Percentiles rank a stretch among this genome's conserved stretches.
These are phyloP conservation scores for Amblyjoppa fuscipennis DNA, from an alignment of 2,888 invertebrate genomes.

Conservation along the genomic window DNA sequence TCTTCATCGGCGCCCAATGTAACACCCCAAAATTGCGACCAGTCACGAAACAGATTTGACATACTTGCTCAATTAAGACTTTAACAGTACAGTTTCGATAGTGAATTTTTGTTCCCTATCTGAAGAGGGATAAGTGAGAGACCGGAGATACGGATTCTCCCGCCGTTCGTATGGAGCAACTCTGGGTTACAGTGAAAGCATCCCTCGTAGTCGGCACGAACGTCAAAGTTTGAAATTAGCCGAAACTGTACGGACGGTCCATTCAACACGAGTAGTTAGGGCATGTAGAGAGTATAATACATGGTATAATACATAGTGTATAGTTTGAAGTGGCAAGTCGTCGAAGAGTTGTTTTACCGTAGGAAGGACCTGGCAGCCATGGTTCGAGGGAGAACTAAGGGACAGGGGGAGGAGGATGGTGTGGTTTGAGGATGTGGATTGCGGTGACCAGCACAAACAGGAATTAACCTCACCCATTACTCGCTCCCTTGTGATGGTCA, in stretches of 20 bases:
- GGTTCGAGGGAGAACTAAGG: conserved; percentile 5
- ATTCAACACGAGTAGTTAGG: conserved; percentile 32
- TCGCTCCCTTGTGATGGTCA: conserved; percentile 76
- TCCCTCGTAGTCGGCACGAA: background rate
- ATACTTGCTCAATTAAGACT: too few species aligned
- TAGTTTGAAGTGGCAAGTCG: conserved; percentile 19
- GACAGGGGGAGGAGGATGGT: conserved; percentile 60
- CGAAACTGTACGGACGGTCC: conserved; percentile 28
- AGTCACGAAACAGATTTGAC: too few species aligned
- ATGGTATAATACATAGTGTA: background rate
- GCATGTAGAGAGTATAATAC: background rate
- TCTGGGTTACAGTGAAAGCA: background rate
- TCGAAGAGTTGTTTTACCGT: conserved; percentile 30
- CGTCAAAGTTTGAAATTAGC: conserved; percentile 27
- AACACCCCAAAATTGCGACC: too few species aligned
- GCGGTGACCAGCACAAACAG: conserved; percentile 74
- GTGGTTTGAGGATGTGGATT: conserved; percentile 68
- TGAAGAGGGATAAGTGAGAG: background rate
- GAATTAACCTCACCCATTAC: conserved; percentile 79
- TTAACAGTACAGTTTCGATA: too few species aligned
- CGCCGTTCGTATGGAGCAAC: background rate
- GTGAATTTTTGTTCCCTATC: too few species aligned
- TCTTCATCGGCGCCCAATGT: too few species aligned
- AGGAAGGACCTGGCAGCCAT: background rate
- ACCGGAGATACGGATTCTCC: background rate